A percentile compares a stretch with the other conserved stretches of the same genome.
Conservation (phyloP, 2,888 invertebrate species). For the Oeneis ivallda region DNA sequence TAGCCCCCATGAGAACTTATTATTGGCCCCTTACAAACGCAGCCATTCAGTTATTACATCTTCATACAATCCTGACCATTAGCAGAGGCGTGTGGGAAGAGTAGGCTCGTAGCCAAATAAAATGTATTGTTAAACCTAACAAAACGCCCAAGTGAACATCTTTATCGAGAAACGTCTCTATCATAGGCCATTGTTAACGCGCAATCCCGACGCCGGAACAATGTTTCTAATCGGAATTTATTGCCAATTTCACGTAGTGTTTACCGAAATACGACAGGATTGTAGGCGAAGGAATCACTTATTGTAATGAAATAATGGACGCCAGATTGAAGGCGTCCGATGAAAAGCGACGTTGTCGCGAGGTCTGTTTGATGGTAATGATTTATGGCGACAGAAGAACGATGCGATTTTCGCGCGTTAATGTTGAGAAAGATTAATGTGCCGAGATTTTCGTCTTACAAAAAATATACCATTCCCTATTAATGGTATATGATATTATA, state of each 20-base stretch:
- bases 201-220: conserved; percentile 56
- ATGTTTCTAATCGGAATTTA: conserved; percentile 76
- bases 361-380: conserved; percentile 75
- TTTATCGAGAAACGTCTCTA: conserved; percentile 71
- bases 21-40: conserved; percentile 74
- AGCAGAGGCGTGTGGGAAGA: conserved; percentile 79
- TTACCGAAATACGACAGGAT: conserved; percentile 77
- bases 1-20: conserved; percentile 76
- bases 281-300: conserved; percentile 77
- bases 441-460: conserved; percentile 62
- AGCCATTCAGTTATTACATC: conserved; percentile 76
- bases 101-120: conserved; percentile 77
- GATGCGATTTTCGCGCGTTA: conserved; percentile 72
- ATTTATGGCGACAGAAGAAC: conserved; percentile 76
- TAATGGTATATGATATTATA: conserved; percentile 24
- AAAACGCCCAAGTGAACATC: conserved; percentile 79
- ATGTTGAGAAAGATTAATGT: conserved; percentile 74
- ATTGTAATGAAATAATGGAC: conserved; percentile 79
- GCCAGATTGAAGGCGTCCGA: conserved; percentile 77
- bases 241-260: conserved; percentile 78
- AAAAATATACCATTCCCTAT: conserved; percentile 53
- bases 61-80: conserved; percentile 79
- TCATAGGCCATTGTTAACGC: conserved; percentile 62
- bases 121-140: conserved; percentile 77
- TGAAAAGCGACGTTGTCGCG: conserved; percentile 67